A percentile compares a stretch with the other conserved stretches of the same genome.
These are phyloP conservation scores for Hydra vulgaris DNA, from an alignment of 30 jellyfish, hydroid and myxozoan genomes.

Conservation along the genomic window DNA sequence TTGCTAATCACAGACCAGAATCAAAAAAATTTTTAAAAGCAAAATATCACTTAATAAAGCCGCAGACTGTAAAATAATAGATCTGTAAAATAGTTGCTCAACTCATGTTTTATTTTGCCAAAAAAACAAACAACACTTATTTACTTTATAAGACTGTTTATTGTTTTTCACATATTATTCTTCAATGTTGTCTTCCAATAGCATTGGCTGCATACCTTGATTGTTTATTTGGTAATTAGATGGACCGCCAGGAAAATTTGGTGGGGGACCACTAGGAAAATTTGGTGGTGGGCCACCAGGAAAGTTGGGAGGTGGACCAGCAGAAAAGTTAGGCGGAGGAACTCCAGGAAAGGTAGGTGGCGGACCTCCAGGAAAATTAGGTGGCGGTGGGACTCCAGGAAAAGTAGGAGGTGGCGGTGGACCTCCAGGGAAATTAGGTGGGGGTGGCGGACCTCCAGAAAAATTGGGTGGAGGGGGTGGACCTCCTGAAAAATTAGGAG, in stretches of 20 bases:
- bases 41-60: too few relatives aligned
- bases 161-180: not conserved
- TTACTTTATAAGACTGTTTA: too few relatives aligned
- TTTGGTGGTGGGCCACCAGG: constrained; percentile 22
- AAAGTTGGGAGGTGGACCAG: constrained; percentile 27
- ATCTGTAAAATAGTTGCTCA: too few relatives aligned
- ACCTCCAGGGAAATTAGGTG: constrained; percentile 7
- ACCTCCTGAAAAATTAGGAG: constrained; percentile 24
- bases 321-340: not conserved
- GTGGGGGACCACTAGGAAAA: not conserved
- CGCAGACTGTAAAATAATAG: too few relatives aligned
- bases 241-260: constrained; percentile 14
- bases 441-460: constrained; percentile 23
- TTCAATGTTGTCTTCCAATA: not conserved
- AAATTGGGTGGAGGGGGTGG: constrained; percentile 58
- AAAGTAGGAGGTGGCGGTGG: constrained; percentile 27
- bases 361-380: constrained; percentile 25
- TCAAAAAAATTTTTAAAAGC: too few relatives aligned
- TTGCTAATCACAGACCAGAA: too few relatives aligned
- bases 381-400: constrained; percentile 22
- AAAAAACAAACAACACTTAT: too few relatives aligned
- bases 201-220: constrained; percentile 6
- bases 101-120: too few relatives aligned
- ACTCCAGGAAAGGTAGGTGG: constrained; percentile 22
- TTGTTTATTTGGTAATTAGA: not conserved